Conservation (phyloP, 2,797 vertebrate species). For the Sebastiscus tertius region DNA sequence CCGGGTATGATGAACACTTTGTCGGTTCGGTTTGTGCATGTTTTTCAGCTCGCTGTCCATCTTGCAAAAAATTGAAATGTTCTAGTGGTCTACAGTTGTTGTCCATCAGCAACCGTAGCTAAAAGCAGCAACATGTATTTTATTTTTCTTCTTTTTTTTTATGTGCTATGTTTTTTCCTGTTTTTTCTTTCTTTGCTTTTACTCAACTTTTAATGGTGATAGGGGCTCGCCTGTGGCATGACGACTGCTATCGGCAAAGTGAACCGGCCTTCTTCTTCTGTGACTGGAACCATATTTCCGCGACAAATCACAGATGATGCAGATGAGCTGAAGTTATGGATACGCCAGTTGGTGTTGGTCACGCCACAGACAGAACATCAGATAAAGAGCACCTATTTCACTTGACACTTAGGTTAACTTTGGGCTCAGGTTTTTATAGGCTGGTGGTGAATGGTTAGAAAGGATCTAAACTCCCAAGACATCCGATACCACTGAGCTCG, state of each 20-base stretch:
- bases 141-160: constrained; percentile 24
- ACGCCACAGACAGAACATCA: constrained; percentile 30
- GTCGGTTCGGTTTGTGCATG: constrained; percentile 67
- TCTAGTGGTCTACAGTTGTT: constrained; percentile 83
- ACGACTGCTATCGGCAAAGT: neutral
- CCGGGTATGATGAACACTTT: constrained; percentile 65
- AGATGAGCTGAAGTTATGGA: neutral
- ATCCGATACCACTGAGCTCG: constrained; percentile 7
- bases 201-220: neutral
- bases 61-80: constrained; percentile 63
- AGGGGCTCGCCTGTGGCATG: neutral
- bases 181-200: constrained; percentile 28
- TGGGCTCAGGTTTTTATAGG: constrained; percentile 61
- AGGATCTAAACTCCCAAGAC: constrained; percentile 15
- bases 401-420: constrained; percentile 57
- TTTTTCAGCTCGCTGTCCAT: constrained; percentile 64
- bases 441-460: constrained; percentile 34
- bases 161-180: constrained; percentile 42
- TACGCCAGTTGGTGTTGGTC: constrained; percentile 1
- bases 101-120: constrained; percentile 75
- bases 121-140: constrained; percentile 80
- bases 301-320: neutral
- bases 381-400: constrained; percentile 21
- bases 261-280: neutral
- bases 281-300: neutral